phyloP scores from a whole-genome alignment of 2,113 vertebrate genomes.

The Psammodynastes pulverulentus region DNA sequence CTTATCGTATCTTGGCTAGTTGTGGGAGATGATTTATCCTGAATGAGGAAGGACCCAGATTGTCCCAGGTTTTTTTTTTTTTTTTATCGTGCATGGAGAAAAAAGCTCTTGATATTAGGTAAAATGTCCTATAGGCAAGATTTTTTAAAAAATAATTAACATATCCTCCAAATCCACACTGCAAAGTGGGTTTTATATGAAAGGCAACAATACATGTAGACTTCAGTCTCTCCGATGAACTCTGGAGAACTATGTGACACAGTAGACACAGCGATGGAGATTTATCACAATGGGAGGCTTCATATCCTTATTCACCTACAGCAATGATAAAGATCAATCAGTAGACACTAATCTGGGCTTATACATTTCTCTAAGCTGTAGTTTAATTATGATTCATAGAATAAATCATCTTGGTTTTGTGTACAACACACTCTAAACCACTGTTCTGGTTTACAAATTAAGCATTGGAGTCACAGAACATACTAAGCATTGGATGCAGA shows the following conservation, averaged over 20 bases:
- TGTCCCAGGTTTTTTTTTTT: not conserved
- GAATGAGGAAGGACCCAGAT: not conserved
- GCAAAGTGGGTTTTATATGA: not conserved
- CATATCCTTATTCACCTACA: not conserved
- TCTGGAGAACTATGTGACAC: not conserved
- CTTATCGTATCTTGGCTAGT: not conserved
- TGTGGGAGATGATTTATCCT: not conserved
- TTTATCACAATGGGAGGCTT: not conserved
- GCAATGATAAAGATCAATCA: not conserved
- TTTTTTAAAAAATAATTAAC: not conserved
- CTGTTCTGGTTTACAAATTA: not conserved
- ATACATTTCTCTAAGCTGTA: not conserved
- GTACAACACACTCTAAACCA: not conserved
- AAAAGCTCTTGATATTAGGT: not conserved
- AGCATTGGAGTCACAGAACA: not conserved
- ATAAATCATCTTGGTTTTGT: not conserved
- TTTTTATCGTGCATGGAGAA: not conserved
- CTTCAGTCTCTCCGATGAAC: not conserved
- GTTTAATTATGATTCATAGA: not conserved
- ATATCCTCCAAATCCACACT: not conserved
- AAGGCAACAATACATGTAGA: not conserved
- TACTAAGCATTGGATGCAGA: not conserved
- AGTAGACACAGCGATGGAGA: not conserved
- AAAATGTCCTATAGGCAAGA: not conserved
- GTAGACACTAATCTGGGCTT: not conserved